A percentile compares a stretch with the other conserved stretches of the same genome.
Conservation (phyloP, 1,140 invertebrate species). For the Scaptomyza montana region DNA sequence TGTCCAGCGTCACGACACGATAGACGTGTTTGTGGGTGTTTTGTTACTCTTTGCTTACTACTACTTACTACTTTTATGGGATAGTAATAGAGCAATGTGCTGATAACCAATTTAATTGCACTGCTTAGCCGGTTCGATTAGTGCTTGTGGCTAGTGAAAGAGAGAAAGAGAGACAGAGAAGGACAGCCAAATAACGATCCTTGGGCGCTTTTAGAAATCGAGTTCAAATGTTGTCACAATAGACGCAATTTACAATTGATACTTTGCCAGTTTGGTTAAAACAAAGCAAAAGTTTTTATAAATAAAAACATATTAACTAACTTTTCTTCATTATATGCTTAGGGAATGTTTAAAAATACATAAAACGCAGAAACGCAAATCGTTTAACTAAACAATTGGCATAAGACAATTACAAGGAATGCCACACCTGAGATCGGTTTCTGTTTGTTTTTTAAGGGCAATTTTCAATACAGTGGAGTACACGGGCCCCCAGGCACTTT, state of each 20-base stretch:
- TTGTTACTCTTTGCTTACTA: background rate
- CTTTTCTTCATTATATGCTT: no score
- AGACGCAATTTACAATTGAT: conserved; percentile 2
- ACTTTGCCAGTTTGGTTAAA: conserved; percentile 1
- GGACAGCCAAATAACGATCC: background rate
- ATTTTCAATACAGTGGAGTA: conserved; percentile 27
- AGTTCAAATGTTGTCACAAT: background rate
- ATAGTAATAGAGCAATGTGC: conserved; percentile 29
- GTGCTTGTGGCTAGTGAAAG: background rate
- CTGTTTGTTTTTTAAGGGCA: conserved; percentile 45
- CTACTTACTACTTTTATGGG: background rate
- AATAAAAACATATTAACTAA: no score
- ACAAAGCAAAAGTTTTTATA: no score
- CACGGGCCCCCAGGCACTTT: conserved; percentile 7
- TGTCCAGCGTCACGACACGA: no score
- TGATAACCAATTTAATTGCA: conserved; percentile 33
- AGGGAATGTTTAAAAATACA: background rate
- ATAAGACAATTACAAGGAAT: conserved; percentile 32
- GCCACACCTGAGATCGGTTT: conserved; percentile 43
- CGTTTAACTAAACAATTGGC: conserved; percentile 38
- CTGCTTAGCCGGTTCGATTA: conserved; percentile 4
- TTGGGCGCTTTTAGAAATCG: background rate
- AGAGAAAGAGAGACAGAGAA: conserved; percentile 1
- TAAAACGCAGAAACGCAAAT: background rate
- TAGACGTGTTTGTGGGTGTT: conserved; percentile 3